Evolutionary conservation across 2,113 vertebrate genomes (phyloP), one percentile per base, ranked within the genome.

Genomic region (Limnothrissa miodon): DNA sequence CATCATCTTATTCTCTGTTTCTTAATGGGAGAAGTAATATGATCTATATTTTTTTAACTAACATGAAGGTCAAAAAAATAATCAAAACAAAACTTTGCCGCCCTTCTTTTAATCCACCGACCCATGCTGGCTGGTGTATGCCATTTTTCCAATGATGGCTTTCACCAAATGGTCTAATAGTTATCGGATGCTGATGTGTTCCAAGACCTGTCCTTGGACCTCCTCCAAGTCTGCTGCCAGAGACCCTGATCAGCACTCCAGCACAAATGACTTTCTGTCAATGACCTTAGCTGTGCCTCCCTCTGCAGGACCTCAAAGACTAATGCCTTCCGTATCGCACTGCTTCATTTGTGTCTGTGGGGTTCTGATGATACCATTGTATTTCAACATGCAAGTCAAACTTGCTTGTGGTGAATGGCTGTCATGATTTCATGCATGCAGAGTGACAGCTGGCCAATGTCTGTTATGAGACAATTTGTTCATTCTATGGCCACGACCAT

Each of bases 201-300:
- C 51, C 51, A 56, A 56, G 51, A 56, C 51, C 51, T 56, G 51
- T 66, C 59, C 8, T 66, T 33, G 59, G 59, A 29, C 25, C 25
- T 66, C 25, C 59, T 66, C 59, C 59, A 66, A 33, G 59, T 66
- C 59, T 15, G n/a, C 59, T 66, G 59, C 29, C 59, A 25, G 59
- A 8, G 59, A 66, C 59, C 29, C n/a, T 29, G 59, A 66, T 66
- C 59, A 66, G 59, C 59, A 66, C 59, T 66, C 59, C 59, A 66
- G 59, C 25, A 25, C 59, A 66, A 33, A 66, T 66, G 25, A 66
- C 59, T 33, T 56, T 56, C n/a, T 66, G 29, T 13, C 59, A 25
- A 29, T 66, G 59, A 66, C 59, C 59, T 66, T 29, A 29, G 59
- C 8, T 33, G 10, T 10, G 59, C 59, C 33, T 56, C 5, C 21